A percentile compares a stretch with the other conserved stretches of the same genome.
These are phyloP conservation scores for Sminthurinus signatus DNA, from an alignment of 1,140 invertebrate species.

Conservation along the genomic window DNA sequence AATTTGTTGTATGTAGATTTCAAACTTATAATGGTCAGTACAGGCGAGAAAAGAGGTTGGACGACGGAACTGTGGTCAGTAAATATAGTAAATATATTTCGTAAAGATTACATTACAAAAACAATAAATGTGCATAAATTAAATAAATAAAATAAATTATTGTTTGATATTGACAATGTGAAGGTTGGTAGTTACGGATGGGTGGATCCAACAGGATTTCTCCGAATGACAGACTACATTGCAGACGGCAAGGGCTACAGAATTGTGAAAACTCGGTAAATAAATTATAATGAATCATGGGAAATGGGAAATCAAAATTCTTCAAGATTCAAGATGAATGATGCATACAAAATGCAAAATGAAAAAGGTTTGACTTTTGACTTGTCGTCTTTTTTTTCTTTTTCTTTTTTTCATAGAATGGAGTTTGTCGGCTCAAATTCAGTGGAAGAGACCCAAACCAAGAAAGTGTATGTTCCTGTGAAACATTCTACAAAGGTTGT, in stretches of 20 bases:
- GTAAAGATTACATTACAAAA: too few relatives aligned
- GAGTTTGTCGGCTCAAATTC: conserved; percentile 37
- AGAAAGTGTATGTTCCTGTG: conserved; percentile 40
- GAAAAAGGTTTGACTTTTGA: background rate
- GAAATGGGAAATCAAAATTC: too few relatives aligned
- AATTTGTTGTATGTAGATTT: too few relatives aligned
- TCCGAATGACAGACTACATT: conserved; percentile 77
- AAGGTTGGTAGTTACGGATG: conserved; percentile 60
- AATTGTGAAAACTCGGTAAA: conserved; percentile 40
- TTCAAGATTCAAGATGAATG: too few relatives aligned
- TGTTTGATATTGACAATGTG: too few relatives aligned
- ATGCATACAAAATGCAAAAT: too few relatives aligned
- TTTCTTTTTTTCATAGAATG: too few relatives aligned
- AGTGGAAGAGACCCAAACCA: conserved; percentile 21
- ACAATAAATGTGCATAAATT: too few relatives aligned
- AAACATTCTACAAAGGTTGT: conserved; percentile 10
- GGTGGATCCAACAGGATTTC: conserved; percentile 72
- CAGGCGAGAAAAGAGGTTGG: conserved; percentile 71
- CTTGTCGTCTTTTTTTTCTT: too few relatives aligned
- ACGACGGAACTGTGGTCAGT: conserved; percentile 47
- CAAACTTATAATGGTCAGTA: conserved; percentile 83
- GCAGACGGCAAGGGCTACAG: conserved; percentile 56
- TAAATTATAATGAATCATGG: too few relatives aligned
- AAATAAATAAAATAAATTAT: too few relatives aligned
- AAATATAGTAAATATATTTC: too few relatives aligned